Evolutionary conservation across 2,797 vertebrate species (phyloP).

Genomic region (Alauda arvensis): DNA sequence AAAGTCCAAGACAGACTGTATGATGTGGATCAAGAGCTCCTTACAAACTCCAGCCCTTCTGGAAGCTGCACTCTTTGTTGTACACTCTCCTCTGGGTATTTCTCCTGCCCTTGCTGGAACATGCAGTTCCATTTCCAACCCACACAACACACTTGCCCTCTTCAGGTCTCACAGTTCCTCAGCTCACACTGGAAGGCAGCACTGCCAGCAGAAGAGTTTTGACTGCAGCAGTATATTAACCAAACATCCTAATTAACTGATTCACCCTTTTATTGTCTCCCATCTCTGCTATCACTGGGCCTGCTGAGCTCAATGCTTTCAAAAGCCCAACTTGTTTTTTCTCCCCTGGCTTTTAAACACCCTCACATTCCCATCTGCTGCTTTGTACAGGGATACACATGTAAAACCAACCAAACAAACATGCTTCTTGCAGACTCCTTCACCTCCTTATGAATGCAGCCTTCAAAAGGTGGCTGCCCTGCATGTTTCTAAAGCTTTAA

Average conservation of each 20-base stretch:
- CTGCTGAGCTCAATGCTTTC: neutral
- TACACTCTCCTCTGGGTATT: neutral
- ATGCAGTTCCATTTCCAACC: neutral
- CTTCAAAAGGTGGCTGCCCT: neutral
- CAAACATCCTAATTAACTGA: conserved; percentile 13
- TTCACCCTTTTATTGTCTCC: neutral
- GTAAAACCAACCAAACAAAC: neutral
- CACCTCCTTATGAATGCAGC: neutral
- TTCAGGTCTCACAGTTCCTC: neutral
- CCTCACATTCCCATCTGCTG: neutral
- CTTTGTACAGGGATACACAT: neutral
- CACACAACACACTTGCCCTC: neutral
- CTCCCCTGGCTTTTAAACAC: neutral
- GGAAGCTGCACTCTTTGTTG: neutral
- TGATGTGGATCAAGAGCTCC: neutral
- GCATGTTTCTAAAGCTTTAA: neutral
- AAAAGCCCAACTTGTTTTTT: neutral
- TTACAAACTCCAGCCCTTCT: neutral
- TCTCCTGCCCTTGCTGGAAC: neutral
- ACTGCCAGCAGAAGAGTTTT: neutral
- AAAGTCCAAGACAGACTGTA: neutral
- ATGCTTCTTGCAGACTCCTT: neutral
- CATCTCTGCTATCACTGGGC: neutral
- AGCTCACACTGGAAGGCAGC: neutral
- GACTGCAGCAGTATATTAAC: neutral